Evolutionary conservation across 2,797 vertebrate genomes (phyloP).

Genomic region (Takifugu ocellatus): DNA sequence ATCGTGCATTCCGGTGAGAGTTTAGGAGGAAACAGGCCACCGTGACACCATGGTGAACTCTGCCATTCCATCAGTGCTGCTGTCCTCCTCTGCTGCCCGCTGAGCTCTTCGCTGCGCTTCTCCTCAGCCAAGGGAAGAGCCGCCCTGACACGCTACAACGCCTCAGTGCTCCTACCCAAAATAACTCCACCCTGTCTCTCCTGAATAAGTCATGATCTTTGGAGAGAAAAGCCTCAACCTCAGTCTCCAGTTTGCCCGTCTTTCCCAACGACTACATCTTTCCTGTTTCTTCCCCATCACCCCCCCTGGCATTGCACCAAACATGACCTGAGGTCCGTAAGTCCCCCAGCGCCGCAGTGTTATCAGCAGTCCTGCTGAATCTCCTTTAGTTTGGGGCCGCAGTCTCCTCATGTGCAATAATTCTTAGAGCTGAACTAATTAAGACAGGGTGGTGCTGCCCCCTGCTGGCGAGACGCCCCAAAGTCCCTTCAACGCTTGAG

Average conservation of each 20-base stretch:
- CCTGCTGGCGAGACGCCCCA: slow-evolving; percentile 37
- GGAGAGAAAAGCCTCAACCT: slow-evolving; percentile 6
- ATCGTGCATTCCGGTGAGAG: too few relatives aligned
- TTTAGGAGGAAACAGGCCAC: too few relatives aligned
- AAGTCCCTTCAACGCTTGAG: not conserved
- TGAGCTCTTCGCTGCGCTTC: slow-evolving; percentile 23
- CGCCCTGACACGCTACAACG: slow-evolving; percentile 11
- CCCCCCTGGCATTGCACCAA: slow-evolving; percentile 30
- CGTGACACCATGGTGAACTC: too few relatives aligned
- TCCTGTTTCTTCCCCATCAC: slow-evolving; percentile 20
- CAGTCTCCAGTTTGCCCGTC: not conserved
- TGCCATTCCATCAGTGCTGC: too few relatives aligned
- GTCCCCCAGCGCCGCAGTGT: slow-evolving; percentile 36
- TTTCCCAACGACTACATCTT: slow-evolving; percentile 17
- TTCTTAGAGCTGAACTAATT: not conserved
- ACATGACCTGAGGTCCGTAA: slow-evolving; percentile 21
- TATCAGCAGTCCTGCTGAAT: slow-evolving; percentile 42
- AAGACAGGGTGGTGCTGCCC: slow-evolving; percentile 35
- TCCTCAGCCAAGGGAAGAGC: slow-evolving; percentile 24
- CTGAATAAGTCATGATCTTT: slow-evolving; percentile 56
- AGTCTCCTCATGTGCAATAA: slow-evolving; percentile 42
- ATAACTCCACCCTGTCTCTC: slow-evolving; percentile 31
- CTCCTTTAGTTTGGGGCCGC: slow-evolving; percentile 39
- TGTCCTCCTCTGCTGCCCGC: slow-evolving; percentile 31
- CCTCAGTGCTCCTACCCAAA: slow-evolving; percentile 37